Base-by-base conservation (phyloP, 1,140 invertebrate species). In the Heliconius melpomene region DNA sequence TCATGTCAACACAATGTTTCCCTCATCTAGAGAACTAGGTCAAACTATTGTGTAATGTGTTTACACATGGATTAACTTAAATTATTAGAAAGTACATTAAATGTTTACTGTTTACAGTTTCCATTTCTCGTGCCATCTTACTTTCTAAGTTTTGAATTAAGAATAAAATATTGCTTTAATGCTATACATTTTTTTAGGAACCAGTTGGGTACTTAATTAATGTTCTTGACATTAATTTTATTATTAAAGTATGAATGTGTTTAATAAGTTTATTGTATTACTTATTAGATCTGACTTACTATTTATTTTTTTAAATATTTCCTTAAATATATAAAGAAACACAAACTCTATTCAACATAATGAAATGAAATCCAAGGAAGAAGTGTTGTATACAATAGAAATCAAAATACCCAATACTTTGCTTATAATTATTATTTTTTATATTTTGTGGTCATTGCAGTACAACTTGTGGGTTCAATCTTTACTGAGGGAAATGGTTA, bases 81-180 rank as follows among this genome's bases (percentile, higher is more conserved):
- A 81, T 88, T 84, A 89, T 93, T 91, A 93, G 91, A 92, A 92
- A 92, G 89, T 90, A 85, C 86, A 83, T 86, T 84, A 87, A 86
- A 90, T 66, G 84, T 90, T 89, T 89, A 90, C 60, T 9, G 74
- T 76, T 89, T 89, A 90, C 60, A 5, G 74, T 76, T 81, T 38
- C 20, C 29, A 78, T 60, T 74, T 78, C 50, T 74, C 78, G 82
- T 81, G 52, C 8, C 23, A 66, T 38, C 73, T 50, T 52, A 23
- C 0, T 60, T 77, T 57, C 23, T 36, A 72, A 8, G 72, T 26
- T 6, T 26, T 50, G 46, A 72, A 26, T 70, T 26, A n/a, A 50
- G 40, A 40, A 50, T 32, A 46, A 71, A 70, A 29, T 40, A 77
- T 26, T 9, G 1, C 23, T 36, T 29, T 46, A 71, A 29, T 70